phyloP scores from a whole-genome alignment of 2,797 vertebrate species.

The Menidia menidia region DNA sequence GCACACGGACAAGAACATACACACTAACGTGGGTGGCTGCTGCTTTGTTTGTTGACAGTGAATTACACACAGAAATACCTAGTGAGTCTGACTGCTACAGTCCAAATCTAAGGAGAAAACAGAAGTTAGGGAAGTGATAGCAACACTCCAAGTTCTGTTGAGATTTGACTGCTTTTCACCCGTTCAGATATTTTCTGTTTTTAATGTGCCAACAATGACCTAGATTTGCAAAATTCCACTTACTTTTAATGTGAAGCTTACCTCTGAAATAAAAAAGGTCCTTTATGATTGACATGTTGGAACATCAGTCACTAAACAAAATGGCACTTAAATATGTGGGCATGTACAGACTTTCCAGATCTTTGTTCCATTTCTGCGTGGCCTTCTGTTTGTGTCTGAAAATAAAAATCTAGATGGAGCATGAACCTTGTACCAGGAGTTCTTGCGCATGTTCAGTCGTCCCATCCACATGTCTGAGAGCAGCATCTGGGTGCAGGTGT shows the following conservation, averaged over 20 bases:
- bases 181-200: not conserved
- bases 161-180: not conserved
- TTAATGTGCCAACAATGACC: not conserved
- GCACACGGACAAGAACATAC: constrained; percentile 33
- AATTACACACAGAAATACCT: constrained; percentile 3
- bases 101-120: not conserved
- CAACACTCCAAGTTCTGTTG: not conserved
- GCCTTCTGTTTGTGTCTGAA: constrained; percentile 17
- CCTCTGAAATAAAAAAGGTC: too few relatives aligned
- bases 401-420: constrained; percentile 64
- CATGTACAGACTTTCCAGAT: not conserved
- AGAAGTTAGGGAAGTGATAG: not conserved
- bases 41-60: constrained; percentile 12
- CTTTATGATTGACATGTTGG: too few relatives aligned
- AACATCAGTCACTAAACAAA: too few relatives aligned
- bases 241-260: not conserved
- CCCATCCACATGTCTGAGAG: constrained; percentile 99
- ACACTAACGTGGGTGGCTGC: constrained; percentile 53
- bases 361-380: not conserved
- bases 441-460: constrained; percentile 98
- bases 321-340: too few relatives aligned
- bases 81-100: not conserved
- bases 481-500: constrained; percentile 98
- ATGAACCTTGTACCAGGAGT: constrained; percentile 99
- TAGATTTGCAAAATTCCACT: not conserved